Conservation (phyloP, 1,140 invertebrate species). For the Cyphomyrmex costatus region DNA sequence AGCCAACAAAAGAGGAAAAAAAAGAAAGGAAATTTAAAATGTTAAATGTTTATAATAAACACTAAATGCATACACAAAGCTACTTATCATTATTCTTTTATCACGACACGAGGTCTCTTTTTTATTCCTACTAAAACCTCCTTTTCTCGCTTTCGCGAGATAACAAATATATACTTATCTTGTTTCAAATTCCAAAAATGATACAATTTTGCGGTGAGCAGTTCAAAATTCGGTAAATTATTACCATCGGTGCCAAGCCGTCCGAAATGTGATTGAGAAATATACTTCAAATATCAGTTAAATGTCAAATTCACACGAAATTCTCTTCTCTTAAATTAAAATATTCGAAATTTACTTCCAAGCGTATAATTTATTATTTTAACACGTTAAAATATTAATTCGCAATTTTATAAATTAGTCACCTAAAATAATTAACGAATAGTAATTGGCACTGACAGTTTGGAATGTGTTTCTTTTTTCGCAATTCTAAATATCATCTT, state of each 20-base stretch:
- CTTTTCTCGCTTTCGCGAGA: too few relatives aligned
- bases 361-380: not conserved
- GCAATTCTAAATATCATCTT: not conserved
- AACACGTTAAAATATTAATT: not conserved
- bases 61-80: not conserved
- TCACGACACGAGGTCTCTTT: not conserved
- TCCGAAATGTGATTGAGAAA: not conserved
- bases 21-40: not conserved
- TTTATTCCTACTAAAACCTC: too few relatives aligned
- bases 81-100: not conserved
- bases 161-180: too few relatives aligned
- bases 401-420: not conserved
- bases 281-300: not conserved
- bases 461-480: not conserved
- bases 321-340: not conserved
- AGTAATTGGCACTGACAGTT: not conserved
- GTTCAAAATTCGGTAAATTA: not conserved
- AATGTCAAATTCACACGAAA: not conserved
- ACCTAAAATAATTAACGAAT: not conserved
- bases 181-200: too few relatives aligned
- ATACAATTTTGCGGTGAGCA: constrained; percentile 10
- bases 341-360: not conserved
- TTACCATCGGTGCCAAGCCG: not conserved
- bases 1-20: not conserved
- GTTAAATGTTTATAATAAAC: constrained; percentile 9